Conservation (phyloP, 2,113 vertebrate species). For the Pelecanoides urinatrix region DNA sequence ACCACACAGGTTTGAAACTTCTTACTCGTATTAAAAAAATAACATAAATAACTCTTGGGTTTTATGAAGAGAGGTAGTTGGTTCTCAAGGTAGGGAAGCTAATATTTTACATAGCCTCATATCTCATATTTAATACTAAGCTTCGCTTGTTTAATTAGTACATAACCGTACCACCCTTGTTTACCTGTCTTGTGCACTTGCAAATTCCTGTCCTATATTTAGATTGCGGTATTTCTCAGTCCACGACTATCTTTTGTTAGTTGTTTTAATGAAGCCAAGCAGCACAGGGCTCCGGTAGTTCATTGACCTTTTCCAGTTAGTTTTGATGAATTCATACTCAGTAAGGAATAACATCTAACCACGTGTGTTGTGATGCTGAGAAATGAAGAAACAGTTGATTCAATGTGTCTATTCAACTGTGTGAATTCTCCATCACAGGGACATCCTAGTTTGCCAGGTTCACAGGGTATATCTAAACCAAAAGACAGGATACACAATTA, state of each 20-base stretch:
- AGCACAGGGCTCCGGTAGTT: not conserved
- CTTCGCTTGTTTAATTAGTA: not conserved
- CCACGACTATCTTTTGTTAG: not conserved
- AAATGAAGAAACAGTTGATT: not conserved
- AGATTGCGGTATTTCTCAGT: not conserved
- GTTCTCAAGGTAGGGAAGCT: conserved; percentile 66
- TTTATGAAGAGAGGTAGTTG: conserved; percentile 58
- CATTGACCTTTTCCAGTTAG: not conserved
- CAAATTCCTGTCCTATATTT: not conserved
- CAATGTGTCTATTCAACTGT: not conserved
- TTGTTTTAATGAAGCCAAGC: not conserved
- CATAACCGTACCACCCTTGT: not conserved
- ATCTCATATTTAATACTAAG: not conserved
- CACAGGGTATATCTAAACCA: conserved; percentile 65
- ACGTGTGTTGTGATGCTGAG: not conserved
- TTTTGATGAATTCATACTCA: not conserved
- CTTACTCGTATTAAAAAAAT: not conserved
- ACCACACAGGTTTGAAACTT: not conserved
- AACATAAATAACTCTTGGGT: conserved; percentile 18
- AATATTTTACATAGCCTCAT: not conserved
- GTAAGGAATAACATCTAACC: not conserved
- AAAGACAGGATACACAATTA: conserved; percentile 59
- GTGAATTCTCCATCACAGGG: conserved; percentile 41
- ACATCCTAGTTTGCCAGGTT: conserved; percentile 63
- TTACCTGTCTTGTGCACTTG: not conserved